Base-by-base conservation (phyloP, 1,140 invertebrate genomes). In the Drosophila virilis region DNA sequence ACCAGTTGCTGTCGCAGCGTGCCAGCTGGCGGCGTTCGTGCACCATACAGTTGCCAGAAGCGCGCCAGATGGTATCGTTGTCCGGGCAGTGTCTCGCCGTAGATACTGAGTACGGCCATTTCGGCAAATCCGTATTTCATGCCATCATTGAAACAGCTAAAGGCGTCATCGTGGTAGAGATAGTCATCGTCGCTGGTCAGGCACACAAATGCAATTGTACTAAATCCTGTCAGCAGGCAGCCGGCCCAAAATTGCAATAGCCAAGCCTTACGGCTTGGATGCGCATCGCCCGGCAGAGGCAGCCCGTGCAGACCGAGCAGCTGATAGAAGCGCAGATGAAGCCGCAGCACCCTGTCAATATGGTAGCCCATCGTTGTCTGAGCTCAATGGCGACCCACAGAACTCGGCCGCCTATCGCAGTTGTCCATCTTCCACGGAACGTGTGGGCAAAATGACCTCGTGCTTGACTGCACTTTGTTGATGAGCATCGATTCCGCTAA, bases 241-340 rank as follows among this genome's bases (percentile, higher is more conserved):
- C 72, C 66, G 7, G 57, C 50, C 80, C 84, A 89, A 4, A 52
- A 9, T 6, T 15, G 54, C 28, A 89, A 2, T 0, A 55, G 13
- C 8, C 1, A 17, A 6, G 40, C n/a, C 1, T 8, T 58, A 1
- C 28, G 9, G 5, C 3, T 2, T 1, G 62, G 45, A 8, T 51
- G 33, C 7, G 6, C 15, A 12, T 78, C 77, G 0, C 69, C 52
- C 0, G 64, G 51, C 2, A 89, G 50, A 2, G 85, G 48, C 6
- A 89, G 38, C 1, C 67, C 68, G 52, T 89, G 84, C 33, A 89
- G 48, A 9, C 88, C 88, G 3, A 91, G 51, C 65, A 78, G 13
- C 62, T 91, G 88, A 70, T 77, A 88, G 15, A 84, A 69, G 8
- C 88, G 77, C 70, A 82, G 33, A 40, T 91, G 84, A 54, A 52